phyloP scores from a whole-genome alignment of 2,797 vertebrate species.

The Pantherophis alleghaniensis region DNA sequence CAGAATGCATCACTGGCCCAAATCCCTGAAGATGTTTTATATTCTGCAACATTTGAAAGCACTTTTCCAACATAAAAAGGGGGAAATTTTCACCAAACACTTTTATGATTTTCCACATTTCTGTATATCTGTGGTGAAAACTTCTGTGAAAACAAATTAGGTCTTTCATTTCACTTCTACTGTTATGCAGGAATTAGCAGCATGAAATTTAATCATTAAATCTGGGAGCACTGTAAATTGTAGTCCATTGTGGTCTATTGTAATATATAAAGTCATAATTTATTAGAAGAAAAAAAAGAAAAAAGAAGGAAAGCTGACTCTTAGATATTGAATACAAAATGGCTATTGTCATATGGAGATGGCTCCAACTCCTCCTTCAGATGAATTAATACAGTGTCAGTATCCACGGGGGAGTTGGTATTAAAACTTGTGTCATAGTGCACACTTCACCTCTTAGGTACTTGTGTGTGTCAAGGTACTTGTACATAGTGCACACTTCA shows the following conservation, averaged over 20 bases:
- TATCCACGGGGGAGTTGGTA: background rate
- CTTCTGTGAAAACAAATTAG: background rate
- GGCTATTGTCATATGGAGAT: background rate
- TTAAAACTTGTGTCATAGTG: background rate
- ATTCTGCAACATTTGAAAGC: no score
- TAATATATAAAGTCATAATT: background rate
- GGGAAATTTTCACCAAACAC: background rate
- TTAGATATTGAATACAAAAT: background rate
- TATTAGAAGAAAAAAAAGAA: background rate
- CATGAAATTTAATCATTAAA: constrained; percentile 18
- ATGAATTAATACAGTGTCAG: background rate
- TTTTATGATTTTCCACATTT: background rate
- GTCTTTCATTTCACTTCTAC: background rate
- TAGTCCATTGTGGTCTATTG: background rate
- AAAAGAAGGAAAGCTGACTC: background rate
- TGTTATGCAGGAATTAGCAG: background rate
- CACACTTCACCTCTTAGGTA: background rate
- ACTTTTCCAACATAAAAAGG: background rate
- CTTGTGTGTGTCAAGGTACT: background rate
- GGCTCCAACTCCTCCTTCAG: background rate
- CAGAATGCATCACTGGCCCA: no score
- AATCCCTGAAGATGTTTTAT: no score
- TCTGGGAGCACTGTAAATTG: background rate
- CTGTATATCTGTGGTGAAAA: background rate
- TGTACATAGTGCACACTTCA: background rate